Percentiles rank a stretch among this genome's conserved stretches.
These are phyloP conservation scores for Tapera naevia DNA, from an alignment of 2,797 vertebrate species.

Conservation along the genomic window DNA sequence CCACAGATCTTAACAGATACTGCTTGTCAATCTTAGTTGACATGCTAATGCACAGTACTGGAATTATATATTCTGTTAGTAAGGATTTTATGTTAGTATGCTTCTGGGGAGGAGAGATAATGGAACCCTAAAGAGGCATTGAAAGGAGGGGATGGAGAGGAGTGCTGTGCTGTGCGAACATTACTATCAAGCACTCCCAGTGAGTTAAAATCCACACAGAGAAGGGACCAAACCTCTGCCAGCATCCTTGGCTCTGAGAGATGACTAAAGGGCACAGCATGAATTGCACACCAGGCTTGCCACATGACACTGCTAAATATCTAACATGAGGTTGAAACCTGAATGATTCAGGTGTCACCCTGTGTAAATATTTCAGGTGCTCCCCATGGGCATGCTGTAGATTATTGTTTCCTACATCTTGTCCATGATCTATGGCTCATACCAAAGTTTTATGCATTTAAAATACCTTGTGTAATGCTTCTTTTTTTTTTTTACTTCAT, in stretches of 20 bases:
- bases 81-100: background rate
- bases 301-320: background rate
- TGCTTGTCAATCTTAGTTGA: background rate
- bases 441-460: constrained; percentile 6
- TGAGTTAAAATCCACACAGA: background rate
- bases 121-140: background rate
- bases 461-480: background rate
- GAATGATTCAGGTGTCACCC: background rate
- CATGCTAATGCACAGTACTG: background rate
- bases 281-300: background rate
- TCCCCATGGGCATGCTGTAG: background rate
- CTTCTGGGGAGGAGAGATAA: background rate
- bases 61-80: background rate
- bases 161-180: fast-evolving
- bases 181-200: background rate
- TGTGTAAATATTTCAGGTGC: background rate
- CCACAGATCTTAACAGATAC: background rate
- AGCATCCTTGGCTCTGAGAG: background rate
- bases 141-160: background rate
- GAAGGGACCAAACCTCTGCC: background rate
- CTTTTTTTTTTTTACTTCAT: background rate
- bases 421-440: background rate
- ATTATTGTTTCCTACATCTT: background rate
- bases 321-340: background rate
- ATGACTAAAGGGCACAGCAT: background rate